Evolutionary conservation across 2,797 vertebrate genomes (phyloP).

Genomic region (Hippopotamyrus pictus): DNA sequence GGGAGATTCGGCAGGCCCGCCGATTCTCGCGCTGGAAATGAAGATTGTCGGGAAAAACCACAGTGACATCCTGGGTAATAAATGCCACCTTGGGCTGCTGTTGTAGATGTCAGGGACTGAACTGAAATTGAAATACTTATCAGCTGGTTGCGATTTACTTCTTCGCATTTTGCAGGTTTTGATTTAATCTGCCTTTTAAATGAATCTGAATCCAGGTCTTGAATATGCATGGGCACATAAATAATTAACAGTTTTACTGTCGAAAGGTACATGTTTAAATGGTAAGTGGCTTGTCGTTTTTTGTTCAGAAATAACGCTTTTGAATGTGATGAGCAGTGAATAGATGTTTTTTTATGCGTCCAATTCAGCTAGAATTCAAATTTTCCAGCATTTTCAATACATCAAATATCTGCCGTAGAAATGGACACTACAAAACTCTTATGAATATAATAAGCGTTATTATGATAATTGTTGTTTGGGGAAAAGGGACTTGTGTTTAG

Average conservation of each 20-base stretch:
- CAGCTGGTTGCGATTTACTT: background rate
- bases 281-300: background rate
- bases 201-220: background rate
- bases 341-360: background rate
- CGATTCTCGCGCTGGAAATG: background rate
- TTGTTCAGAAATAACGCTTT: conserved; percentile 4
- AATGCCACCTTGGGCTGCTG: background rate
- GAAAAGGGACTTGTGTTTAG: background rate
- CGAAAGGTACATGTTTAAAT: conserved; percentile 7
- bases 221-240: background rate
- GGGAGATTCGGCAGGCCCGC: background rate
- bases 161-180: background rate
- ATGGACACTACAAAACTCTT: background rate
- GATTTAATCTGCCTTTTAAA: conserved; percentile 18
- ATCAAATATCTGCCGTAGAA: background rate
- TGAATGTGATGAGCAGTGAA: background rate
- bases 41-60: background rate
- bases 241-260: conserved; percentile 3
- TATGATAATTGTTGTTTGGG: background rate
- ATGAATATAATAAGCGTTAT: background rate
- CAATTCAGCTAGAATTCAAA: background rate
- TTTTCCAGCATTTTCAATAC: background rate
- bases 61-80: background rate
- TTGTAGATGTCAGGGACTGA: background rate
- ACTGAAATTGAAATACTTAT: background rate